Base-by-base conservation (phyloP, 2,797 vertebrate species). In the Eulemur mongoz region DNA sequence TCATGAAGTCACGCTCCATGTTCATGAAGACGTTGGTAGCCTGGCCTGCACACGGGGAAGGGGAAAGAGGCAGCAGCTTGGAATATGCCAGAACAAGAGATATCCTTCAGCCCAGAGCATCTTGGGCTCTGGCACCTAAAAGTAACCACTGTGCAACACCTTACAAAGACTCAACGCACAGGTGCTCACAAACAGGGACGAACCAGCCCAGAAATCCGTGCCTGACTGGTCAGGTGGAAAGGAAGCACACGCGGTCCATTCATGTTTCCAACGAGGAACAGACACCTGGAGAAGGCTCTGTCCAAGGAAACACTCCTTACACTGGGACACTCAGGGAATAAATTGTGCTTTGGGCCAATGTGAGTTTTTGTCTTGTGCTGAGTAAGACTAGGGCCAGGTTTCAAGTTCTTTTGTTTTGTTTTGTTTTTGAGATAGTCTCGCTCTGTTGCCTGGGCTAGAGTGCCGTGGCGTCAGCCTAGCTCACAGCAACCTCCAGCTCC, bases 1-100 rank as follows among this genome's bases (percentile, higher is more conserved):
- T 99, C 99, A 99, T 99, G 97, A 99, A 99, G 98, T 99, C 99
- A 94, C 96, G 99, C 0, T 99, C 98, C 99, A 99, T 99, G 97
- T 98, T 98, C 81, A 94, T 73, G 96, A 99, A 99, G 88, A 99
- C 99, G 0, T 91, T 83, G 13, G 50, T 93, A n/a, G 99, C 98
- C 97, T 99, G 99, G 87, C 99, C 99, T 99, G 91, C 81, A 76
- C 20, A 2, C 1, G 69, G 45, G 65, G 2, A 85, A 94, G 70
- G 50, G 90, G 67, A 87, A 43, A 96, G 54, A 87, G 20, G 30
- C 0, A 45, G 63, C 3, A 27, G 75, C 54, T 96, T 43, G 18
- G 75, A 70, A 59, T 65, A 30, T 38, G 32, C 81, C 54, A 54
- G 79, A 81, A 83, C 9, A 35, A 61, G 61, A 92, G 43, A 22